A percentile compares a stretch with the other conserved stretches of the same genome.
Evolutionary conservation across 2,888 invertebrate species (phyloP).

Genomic region (Cheilosia variabilis): DNA sequence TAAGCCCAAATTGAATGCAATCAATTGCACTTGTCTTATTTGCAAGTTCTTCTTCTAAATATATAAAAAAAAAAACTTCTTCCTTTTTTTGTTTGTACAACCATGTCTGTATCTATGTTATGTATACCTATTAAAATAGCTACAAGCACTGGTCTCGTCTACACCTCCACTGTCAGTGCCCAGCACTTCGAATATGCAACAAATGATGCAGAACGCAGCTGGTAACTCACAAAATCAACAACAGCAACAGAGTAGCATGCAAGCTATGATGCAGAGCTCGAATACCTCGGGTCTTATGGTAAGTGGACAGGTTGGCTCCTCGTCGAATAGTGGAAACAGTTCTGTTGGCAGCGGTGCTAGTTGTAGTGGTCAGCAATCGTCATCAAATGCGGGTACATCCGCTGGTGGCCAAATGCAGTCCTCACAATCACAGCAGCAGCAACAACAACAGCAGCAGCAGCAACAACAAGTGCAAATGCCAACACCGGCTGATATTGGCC

Average conservation of each 20-base stretch:
- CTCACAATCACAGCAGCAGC: slow-evolving; percentile 77
- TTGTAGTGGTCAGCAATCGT: slow-evolving; percentile 75
- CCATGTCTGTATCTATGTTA: slow-evolving; percentile 66
- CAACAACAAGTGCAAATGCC: slow-evolving; percentile 82
- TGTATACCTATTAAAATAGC: slow-evolving; percentile 79
- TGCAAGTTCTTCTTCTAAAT: slow-evolving; percentile 13
- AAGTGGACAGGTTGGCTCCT: slow-evolving; percentile 64
- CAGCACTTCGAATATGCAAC: slow-evolving; percentile 82
- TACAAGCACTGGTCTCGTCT: slow-evolving; percentile 84
- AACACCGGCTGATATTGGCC: slow-evolving; percentile 83
- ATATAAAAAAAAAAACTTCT: neutral
- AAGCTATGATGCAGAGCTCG: slow-evolving; percentile 81
- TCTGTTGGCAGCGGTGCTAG: slow-evolving; percentile 61
- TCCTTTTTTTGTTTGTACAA: slow-evolving; percentile 47
- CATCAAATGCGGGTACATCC: slow-evolving; percentile 80
- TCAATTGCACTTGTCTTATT: neutral
- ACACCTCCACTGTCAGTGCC: slow-evolving; percentile 83
- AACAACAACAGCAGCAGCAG: slow-evolving; percentile 78
- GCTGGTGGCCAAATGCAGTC: slow-evolving; percentile 78
- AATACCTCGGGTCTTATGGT: slow-evolving; percentile 68
- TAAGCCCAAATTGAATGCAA: slow-evolving; percentile 23
- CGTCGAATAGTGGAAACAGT: slow-evolving; percentile 62
- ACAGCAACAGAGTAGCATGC: slow-evolving; percentile 79
- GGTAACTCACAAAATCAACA: slow-evolving; percentile 68
- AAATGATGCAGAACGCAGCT: slow-evolving; percentile 81